Evolutionary conservation across 2,797 vertebrate species (phyloP), one percentile per base, ranked within the genome.

Genomic region (Danio kyathit): DNA sequence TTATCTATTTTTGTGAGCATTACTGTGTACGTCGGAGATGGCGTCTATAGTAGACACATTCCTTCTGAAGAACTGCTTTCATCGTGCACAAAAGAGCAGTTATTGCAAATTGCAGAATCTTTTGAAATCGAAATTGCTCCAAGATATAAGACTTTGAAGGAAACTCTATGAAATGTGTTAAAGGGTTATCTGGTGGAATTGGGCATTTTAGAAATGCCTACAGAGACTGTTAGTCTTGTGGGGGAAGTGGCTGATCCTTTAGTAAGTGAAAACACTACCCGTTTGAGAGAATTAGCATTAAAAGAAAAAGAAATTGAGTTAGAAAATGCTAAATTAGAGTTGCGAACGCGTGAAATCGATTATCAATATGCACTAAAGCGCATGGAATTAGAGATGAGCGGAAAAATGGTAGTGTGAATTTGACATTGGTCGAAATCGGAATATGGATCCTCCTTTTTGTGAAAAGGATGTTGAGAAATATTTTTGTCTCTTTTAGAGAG

Each of bases 401-500:
- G 11, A 7, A 61, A 40, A 6, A 11, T 0, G 14, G 48, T 5
- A 8, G 14, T 13, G 14, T 10, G 46, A 49, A 7, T 49, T 29
- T 49, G 65, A 49, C 49, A 19, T 49, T 10, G 59, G 59, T 13
- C 10, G n/a, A n/a, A n/a, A n/a, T n/a, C n/a, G n/a, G 17, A 67
- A 44, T 6, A 67, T 67, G 65, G 65, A 67, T 12, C 64, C 64
- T 67, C 44, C 65, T 21, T 49, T 66, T 13, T 48, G 64, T 48
- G 64, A 21, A 14, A 67, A 49, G 44, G 17, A 66, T 0, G 6
- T 67, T 19, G 44, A 48, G 3, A 67, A 21, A 21, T 48, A 67
- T 44, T 46, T 67, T 13, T 67, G 64, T 67, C 44, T 48, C 5
- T 48, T 67, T n/a, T 41, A 65, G 17, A 19, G 17, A 5, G 64